Evolutionary conservation across 2,888 invertebrate genomes (phyloP).

Genomic region (Acanthopleura granulata): DNA sequence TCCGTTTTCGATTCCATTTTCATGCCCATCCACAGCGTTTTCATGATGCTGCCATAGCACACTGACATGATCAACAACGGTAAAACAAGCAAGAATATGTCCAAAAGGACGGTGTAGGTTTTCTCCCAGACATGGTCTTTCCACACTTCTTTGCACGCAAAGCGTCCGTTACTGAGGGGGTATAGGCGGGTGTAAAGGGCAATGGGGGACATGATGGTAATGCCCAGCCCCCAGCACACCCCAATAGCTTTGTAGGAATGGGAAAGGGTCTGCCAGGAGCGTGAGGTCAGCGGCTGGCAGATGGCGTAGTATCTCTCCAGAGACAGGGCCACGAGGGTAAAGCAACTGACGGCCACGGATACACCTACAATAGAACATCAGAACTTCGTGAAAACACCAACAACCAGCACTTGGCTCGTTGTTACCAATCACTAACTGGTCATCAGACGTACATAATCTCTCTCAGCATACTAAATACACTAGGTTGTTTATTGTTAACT

Average conservation of each 20-base stretch:
- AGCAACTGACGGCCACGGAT: conserved; percentile 81
- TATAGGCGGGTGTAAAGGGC: conserved; percentile 65
- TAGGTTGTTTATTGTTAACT: too few species aligned
- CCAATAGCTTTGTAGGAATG: conserved; percentile 77
- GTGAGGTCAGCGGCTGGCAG: conserved; percentile 80
- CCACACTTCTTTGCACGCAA: conserved; percentile 53
- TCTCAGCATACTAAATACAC: too few species aligned
- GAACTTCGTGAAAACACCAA: too few species aligned
- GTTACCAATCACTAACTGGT: too few species aligned
- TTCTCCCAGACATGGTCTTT: conserved; percentile 74
- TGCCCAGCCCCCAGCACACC: conserved; percentile 72
- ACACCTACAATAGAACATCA: conserved; percentile 73
- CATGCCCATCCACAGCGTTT: conserved; percentile 69
- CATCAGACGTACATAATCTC: too few species aligned
- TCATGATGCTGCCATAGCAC: conserved; percentile 75
- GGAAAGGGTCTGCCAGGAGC: conserved; percentile 81
- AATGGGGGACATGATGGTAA: conserved; percentile 79
- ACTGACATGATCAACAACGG: conserved; percentile 84
- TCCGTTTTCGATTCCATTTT: conserved; percentile 4
- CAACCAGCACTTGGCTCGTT: too few species aligned
- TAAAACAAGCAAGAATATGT: conserved; percentile 79
- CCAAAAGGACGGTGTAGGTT: conserved; percentile 80
- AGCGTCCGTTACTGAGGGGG: conserved; percentile 28
- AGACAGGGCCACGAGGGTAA: conserved; percentile 83
- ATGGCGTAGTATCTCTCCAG: conserved; percentile 85